Evolutionary conservation across 92 coral and sea anemone genomes (phyloP).

Genomic region (Porites cylindrica): DNA sequence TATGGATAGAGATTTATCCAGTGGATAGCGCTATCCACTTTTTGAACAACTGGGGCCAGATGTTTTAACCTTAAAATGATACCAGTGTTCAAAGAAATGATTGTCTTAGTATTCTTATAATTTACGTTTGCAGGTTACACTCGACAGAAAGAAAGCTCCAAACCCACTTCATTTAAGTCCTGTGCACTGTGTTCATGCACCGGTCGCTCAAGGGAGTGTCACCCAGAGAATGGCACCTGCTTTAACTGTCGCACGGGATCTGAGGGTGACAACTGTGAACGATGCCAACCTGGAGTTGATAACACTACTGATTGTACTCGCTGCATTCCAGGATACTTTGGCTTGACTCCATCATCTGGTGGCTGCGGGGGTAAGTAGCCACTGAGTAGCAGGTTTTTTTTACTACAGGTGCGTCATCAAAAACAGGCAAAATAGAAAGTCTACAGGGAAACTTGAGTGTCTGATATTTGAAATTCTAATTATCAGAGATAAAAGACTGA

Average conservation of each 20-base stretch:
- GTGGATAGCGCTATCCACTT: too few species aligned
- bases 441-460: too few species aligned
- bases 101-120: neutral
- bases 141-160: neutral
- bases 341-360: slow-evolving; percentile 65
- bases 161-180: slow-evolving; percentile 25
- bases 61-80: too few species aligned
- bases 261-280: slow-evolving; percentile 79
- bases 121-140: slow-evolving; percentile 28
- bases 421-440: too few species aligned
- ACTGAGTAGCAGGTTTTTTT: too few species aligned
- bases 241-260: slow-evolving; percentile 90
- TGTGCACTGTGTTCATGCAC: slow-evolving; percentile 86
- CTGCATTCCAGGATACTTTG: slow-evolving; percentile 82
- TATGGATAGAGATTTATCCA: too few species aligned
- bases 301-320: slow-evolving; percentile 81
- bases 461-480: too few species aligned
- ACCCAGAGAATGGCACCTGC: slow-evolving; percentile 86
- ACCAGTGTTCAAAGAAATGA: too few species aligned
- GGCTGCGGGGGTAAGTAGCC: slow-evolving; percentile 81
- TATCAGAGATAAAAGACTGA: too few species aligned
- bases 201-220: slow-evolving; percentile 81
- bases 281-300: slow-evolving; percentile 85
- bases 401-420: too few species aligned
- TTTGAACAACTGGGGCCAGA: too few species aligned